Base-by-base conservation (phyloP, 2,888 invertebrate species). In the Rhabditophanes sp. region DNA sequence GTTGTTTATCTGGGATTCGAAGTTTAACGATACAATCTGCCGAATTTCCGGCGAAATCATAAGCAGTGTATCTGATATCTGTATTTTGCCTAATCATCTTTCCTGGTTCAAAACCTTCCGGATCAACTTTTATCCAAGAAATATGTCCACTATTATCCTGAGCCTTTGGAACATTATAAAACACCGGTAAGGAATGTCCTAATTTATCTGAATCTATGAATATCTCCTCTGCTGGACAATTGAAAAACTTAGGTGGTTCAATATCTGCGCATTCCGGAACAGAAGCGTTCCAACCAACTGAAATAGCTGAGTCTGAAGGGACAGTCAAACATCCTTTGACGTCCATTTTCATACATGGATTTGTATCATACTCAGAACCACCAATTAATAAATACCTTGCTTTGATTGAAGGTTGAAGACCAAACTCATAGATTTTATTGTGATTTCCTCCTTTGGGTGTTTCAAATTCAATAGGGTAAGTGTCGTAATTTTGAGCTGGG, bases 11-110 rank as follows among this genome's bases (percentile, higher is more conserved):
- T 9, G 59, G 59, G 27, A 64, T 53, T 35, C 63, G 83, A 19
- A 93, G 83, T 56, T 85, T 84, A 19, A 93, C 84, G 72, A 82
- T 81, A 64, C 93, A 93, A 64, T 85, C 84, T 9, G 88, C 93
- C 9, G 85, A 85, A 64, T 93, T 93, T 48, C 88, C 88, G 63
- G 88, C 88, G 57, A 82, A 84, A 69, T 93, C 93, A 59, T 83
- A 90, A 3, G 90, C 93, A 1, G 87, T 80, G 60, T 88, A 93
- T 70, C 83, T 80, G 0, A 88, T 82, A 18, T 83, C 80, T 61
- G 81, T 82, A 46, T 87, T 6, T 27, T 33, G 31, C 7, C 48
- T 45, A 26, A 65, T 44, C 32, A 50, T 48, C 3, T 42, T 34
- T 4, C 61, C 64, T 9, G 57, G 53, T 6, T 38, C 32, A 34